Evolutionary conservation across 1,140 invertebrate species (phyloP).

Genomic region (Drosophila hydei): DNA sequence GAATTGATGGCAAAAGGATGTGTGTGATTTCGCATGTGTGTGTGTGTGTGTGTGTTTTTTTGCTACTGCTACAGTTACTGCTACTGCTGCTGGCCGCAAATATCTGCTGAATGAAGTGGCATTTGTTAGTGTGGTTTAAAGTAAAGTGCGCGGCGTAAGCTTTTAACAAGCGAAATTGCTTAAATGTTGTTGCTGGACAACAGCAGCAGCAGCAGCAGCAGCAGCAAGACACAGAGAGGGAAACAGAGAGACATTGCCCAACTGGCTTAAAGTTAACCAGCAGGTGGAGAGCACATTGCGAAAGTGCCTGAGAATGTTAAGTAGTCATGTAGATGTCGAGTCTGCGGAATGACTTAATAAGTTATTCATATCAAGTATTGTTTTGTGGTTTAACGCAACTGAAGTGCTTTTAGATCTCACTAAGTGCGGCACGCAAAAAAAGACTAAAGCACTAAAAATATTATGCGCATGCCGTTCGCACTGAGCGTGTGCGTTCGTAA

Average conservation of each 20-base stretch:
- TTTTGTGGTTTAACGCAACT: constrained; percentile 49
- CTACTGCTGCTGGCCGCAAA: constrained; percentile 62
- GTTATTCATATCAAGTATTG: constrained; percentile 55
- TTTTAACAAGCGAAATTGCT: constrained; percentile 76
- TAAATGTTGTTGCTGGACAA: constrained; percentile 68
- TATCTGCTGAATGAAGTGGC: constrained; percentile 79
- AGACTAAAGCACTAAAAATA: background rate
- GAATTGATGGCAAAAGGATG: constrained; percentile 81
- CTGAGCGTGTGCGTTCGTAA: background rate
- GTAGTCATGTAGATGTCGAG: constrained; percentile 49
- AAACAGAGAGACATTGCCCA: background rate
- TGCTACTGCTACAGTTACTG: constrained; percentile 30
- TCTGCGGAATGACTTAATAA: constrained; percentile 41
- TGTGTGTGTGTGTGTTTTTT: constrained; percentile 38
- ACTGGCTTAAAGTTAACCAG: constrained; percentile 37
- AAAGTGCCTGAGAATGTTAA: constrained; percentile 44
- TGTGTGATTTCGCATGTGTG: constrained; percentile 72
- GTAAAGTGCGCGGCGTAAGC: constrained; percentile 74
- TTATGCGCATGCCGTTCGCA: background rate
- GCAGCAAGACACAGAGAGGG: too few species aligned
- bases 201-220: background rate
- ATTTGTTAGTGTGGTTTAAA: constrained; percentile 76
- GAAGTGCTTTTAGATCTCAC: constrained; percentile 39
- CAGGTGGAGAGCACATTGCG: constrained; percentile 19
- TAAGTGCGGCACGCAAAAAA: constrained; percentile 1